Evolutionary conservation across 2,888 invertebrate genomes (phyloP).

Genomic region (Pandemis corylana): DNA sequence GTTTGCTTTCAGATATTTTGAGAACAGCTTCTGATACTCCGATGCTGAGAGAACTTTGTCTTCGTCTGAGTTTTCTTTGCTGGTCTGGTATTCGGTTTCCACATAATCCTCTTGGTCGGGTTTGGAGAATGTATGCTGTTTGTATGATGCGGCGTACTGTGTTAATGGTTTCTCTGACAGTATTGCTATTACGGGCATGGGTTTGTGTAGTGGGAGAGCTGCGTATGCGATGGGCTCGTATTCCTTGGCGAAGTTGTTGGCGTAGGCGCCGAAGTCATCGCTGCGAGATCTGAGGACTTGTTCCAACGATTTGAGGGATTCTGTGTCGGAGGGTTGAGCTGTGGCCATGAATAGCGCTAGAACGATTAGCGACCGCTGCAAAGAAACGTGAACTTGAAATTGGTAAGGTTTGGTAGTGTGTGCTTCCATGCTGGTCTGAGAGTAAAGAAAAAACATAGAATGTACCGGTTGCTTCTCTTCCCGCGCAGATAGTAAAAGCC

Average conservation of each 20-base stretch:
- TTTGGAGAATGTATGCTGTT: conserved; percentile 36
- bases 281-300: conserved; percentile 55
- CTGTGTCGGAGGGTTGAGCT: conserved; percentile 52
- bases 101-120: conserved; percentile 33
- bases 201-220: conserved; percentile 69
- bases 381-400: neutral
- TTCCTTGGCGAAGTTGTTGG: conserved; percentile 55
- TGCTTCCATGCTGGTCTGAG: no score
- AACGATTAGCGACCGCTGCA: conserved; percentile 35
- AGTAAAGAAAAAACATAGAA: no score
- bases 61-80: conserved; percentile 14
- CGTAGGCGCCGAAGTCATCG: conserved; percentile 56
- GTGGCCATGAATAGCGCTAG: conserved; percentile 27
- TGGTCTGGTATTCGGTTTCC: conserved; percentile 9
- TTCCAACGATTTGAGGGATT: conserved; percentile 53
- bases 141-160: conserved; percentile 30
- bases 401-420: neutral
- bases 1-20: conserved; percentile 3
- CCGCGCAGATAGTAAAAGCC: no score
- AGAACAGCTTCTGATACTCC: conserved; percentile 1
- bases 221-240: conserved; percentile 68
- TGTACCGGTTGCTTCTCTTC: no score
- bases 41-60: neutral
- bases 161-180: conserved; percentile 56
- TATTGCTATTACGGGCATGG: conserved; percentile 67